Evolutionary conservation across 64 coral and sea anemone species (phyloP), one percentile per base, ranked within the genome.

Genomic region (Porites australiensis): DNA sequence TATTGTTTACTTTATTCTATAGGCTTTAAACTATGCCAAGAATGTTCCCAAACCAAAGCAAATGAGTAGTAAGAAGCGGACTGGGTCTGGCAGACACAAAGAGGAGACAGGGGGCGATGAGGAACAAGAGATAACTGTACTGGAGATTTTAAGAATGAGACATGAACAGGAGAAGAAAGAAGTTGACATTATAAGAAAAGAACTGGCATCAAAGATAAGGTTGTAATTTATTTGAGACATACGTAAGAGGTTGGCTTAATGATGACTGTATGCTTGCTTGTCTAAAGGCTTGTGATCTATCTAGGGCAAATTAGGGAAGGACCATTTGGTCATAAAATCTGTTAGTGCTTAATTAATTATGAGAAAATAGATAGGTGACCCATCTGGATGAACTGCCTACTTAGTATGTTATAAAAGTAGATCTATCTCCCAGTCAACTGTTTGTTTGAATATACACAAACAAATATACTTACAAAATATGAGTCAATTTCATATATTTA

Each of bases 21-120:
- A 97, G 95, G 95, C 95, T 15, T 94, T 97, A n/a, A 90, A 91
- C 53, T 97, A 97, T 91, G 88, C 95, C 20, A 97, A 97, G 77
- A 94, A 93, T 88, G 88, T 97, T 7, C 95, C 95, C 3, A 97
- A 94, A 90, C 95, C 95, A 9, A 87, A 93, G 71, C 23, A 54
- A 18, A 51, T 87, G 7, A 46, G 6, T 12, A 43, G 50, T 0
- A 96, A 45, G 58, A 91, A 79, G 90, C 46, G 3, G n/a, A 53
- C 14, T 61, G 14, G 68, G 78, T 83, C 70, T 47, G 64, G n/a
- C 3, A 15, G 10, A 86, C 13, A 69, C 74, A 87, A 44, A 6
- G 50, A 49, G 63, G 46, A 66, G 3, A 20, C 64, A 44, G 55
- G 4, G 44, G 64, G 4, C 55, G 90, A 70, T 14, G 49, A 79